Evolutionary conservation across 1,140 invertebrate genomes (phyloP).

Genomic region (Camponotus pennsylvanicus): DNA sequence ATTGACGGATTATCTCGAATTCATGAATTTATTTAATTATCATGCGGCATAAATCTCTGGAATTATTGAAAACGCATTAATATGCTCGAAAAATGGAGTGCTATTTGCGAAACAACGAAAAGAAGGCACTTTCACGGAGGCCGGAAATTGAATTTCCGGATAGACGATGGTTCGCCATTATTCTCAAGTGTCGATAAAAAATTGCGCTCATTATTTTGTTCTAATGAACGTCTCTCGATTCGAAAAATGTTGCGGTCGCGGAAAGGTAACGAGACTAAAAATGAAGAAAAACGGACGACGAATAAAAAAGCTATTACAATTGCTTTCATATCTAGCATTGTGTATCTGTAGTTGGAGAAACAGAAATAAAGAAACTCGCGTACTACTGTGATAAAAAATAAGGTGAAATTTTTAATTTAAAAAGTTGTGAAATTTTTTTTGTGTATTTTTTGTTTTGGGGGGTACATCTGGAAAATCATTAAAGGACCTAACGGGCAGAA

Average conservation of each 20-base stretch:
- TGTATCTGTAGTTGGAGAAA: neutral
- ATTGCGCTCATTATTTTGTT: constrained; percentile 25
- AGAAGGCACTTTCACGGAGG: neutral
- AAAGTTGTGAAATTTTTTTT: no score
- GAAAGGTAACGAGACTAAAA: neutral
- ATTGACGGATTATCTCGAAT: constrained; percentile 31
- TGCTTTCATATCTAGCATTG: neutral
- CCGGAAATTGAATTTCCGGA: constrained; percentile 28
- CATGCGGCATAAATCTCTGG: neutral
- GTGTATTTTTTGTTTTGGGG: no score
- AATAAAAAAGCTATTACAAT: neutral
- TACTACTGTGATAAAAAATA: no score
- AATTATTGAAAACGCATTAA: constrained; percentile 49
- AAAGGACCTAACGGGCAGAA: neutral
- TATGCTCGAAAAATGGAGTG: constrained; percentile 5
- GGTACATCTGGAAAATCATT: neutral
- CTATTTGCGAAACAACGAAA: constrained; percentile 3
- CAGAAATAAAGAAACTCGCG: neutral
- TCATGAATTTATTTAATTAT: constrained; percentile 40
- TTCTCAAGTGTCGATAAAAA: constrained; percentile 23
- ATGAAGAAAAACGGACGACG: neutral
- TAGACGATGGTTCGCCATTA: neutral
- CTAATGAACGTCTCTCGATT: constrained; percentile 20
- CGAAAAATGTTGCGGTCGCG: neutral
- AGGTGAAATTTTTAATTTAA: no score